Evolutionary conservation across 92 coral and sea anemone species (phyloP).

Genomic region (Phymanthus crucifer): DNA sequence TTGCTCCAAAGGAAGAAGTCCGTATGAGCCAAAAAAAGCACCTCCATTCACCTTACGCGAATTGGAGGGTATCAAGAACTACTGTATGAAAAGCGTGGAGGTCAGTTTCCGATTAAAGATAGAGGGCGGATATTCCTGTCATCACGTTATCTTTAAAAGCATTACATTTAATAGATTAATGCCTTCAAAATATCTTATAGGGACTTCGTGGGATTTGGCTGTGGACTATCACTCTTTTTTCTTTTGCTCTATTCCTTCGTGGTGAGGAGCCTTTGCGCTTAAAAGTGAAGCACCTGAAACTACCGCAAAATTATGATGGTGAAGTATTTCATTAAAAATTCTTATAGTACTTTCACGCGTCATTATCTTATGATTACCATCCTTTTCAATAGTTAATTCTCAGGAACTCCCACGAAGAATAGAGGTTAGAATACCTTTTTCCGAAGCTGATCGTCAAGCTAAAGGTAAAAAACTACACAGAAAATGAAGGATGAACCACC

Average conservation of each 20-base stretch:
- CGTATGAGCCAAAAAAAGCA: not conserved
- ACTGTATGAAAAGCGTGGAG: not conserved
- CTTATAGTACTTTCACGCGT: not conserved
- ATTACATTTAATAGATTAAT: too few species aligned
- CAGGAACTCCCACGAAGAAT: not conserved
- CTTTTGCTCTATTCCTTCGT: not conserved
- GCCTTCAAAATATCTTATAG: too few species aligned
- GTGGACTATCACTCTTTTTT: not conserved
- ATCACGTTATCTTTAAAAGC: constrained; percentile 21
- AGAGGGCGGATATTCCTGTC: too few species aligned
- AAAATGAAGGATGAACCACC: too few species aligned
- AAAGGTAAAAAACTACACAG: not conserved
- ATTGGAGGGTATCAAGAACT: not conserved
- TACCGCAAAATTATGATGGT: not conserved
- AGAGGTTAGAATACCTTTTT: not conserved
- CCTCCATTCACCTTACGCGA: not conserved
- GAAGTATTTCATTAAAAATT: not conserved
- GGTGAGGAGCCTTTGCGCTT: not conserved
- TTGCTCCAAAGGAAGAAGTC: not conserved
- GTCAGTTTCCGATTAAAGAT: not conserved
- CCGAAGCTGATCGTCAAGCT: not conserved
- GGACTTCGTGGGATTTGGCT: not conserved
- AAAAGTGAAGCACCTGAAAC: not conserved
- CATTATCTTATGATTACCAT: not conserved
- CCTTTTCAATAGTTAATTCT: not conserved